Evolutionary conservation across 2,113 vertebrate species (phyloP).

Genomic region (Baryphthengus martii): DNA sequence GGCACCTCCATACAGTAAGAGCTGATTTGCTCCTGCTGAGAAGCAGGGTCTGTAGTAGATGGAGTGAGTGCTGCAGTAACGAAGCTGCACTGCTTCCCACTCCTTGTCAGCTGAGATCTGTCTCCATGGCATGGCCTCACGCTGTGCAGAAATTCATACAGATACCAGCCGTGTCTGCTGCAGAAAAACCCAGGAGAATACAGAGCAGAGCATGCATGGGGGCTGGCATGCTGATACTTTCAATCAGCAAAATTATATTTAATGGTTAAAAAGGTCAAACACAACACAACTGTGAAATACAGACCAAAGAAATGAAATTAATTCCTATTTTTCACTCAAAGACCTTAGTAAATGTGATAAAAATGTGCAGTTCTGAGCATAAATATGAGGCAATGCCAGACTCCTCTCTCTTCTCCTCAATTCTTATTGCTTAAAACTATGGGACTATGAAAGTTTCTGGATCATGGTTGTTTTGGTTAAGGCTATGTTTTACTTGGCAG

Average conservation of each 20-base stretch:
- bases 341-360: not conserved
- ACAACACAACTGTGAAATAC: not conserved
- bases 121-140: not conserved
- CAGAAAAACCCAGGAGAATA: not conserved
- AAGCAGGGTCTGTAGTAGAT: not conserved
- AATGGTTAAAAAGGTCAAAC: not conserved
- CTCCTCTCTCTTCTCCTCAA: not conserved
- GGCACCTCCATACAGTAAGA: not conserved
- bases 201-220: not conserved
- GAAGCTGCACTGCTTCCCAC: not conserved
- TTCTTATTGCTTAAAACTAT: not conserved
- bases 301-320: not conserved
- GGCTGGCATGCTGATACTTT: not conserved
- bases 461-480: not conserved
- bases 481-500: not conserved
- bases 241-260: not conserved
- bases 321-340: not conserved
- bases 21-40: constrained; percentile 4
- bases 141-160: not conserved
- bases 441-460: not conserved
- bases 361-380: not conserved
- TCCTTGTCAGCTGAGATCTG: not conserved
- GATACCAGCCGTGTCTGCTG: not conserved
- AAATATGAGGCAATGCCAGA: not conserved
- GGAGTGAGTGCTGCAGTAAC: not conserved